Percentiles rank a stretch among this genome's conserved stretches.
Evolutionary conservation across 2,888 invertebrate species (phyloP).

Genomic region (Empis stercorea): DNA sequence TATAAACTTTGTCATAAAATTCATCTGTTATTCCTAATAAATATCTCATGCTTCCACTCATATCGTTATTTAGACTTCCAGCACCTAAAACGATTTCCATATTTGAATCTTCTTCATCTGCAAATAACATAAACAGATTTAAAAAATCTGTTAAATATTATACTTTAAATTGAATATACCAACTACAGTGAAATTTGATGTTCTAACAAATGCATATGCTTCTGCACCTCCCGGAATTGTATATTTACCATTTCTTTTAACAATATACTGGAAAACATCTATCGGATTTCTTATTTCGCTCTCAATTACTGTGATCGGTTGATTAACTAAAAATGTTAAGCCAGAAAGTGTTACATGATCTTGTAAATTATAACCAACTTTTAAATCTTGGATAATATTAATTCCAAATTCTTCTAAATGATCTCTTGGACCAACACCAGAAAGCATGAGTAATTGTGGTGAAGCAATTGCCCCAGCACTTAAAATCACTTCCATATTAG

Average conservation of each 20-base stretch:
- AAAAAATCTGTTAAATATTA: neutral
- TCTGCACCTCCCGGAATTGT: slow-evolving; percentile 69
- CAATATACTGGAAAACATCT: slow-evolving; percentile 47
- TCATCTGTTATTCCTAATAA: slow-evolving; percentile 44
- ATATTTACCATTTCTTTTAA: slow-evolving; percentile 53
- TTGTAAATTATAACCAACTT: slow-evolving; percentile 70
- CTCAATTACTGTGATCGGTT: slow-evolving; percentile 53
- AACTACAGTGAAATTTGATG: slow-evolving; percentile 42
- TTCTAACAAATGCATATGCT: slow-evolving; percentile 60
- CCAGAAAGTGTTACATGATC: slow-evolving; percentile 66
- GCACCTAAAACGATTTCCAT: slow-evolving; percentile 69
- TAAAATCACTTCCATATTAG: slow-evolving; percentile 62
- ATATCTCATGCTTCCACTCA: slow-evolving; percentile 50
- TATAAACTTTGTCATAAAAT: slow-evolving; percentile 34
- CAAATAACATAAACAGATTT: neutral
- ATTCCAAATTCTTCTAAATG: slow-evolving; percentile 49
- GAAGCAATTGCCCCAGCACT: slow-evolving; percentile 73
- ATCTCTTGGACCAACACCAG: slow-evolving; percentile 60
- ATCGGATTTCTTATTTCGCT: slow-evolving; percentile 40
- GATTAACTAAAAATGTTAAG: slow-evolving; percentile 58
- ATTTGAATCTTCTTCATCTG: slow-evolving; percentile 49
- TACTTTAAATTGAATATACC: slow-evolving; percentile 16
- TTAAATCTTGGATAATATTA: slow-evolving; percentile 49
- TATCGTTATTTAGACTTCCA: slow-evolving; percentile 62
- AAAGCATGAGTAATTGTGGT: slow-evolving; percentile 74